phyloP scores from a whole-genome alignment of 2,888 invertebrate species.

The Cancer borealis region DNA sequence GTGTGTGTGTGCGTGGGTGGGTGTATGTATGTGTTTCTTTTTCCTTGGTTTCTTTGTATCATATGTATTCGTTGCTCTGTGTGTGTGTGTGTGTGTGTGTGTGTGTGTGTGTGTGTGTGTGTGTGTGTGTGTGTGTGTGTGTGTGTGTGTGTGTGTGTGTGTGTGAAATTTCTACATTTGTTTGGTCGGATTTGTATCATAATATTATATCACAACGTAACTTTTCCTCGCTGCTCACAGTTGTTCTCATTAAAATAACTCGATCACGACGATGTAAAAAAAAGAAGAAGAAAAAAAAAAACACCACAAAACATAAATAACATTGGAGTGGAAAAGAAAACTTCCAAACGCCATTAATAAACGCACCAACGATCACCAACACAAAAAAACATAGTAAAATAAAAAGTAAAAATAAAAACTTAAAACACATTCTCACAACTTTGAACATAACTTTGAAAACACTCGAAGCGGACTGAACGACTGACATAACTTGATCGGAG shows the following conservation, averaged over 20 bases:
- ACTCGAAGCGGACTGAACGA: no score
- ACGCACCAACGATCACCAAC: background rate
- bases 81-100: slow-evolving; percentile 31
- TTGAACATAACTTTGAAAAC: no score
- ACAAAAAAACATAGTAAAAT: background rate
- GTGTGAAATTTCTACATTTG: background rate
- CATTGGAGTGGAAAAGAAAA: background rate
- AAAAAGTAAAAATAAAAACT: no score
- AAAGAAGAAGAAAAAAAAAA: background rate
- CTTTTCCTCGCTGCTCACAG: background rate
- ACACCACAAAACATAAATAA: background rate
- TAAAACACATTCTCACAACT: no score
- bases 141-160: background rate
- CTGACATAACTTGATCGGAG: no score
- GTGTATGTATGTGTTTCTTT: background rate
- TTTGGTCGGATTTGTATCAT: background rate
- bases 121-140: background rate
- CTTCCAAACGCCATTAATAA: background rate
- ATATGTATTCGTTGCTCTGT: background rate
- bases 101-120: slow-evolving; percentile 15
- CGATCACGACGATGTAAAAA: no score
- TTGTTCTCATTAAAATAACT: background rate
- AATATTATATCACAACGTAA: background rate
- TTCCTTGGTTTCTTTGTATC: no score
- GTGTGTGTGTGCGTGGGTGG: background rate